Percentiles rank a stretch among this genome's conserved stretches.
Evolutionary conservation across 2,888 invertebrate species (phyloP).

Genomic region (Mesodorylaimus sp.): DNA sequence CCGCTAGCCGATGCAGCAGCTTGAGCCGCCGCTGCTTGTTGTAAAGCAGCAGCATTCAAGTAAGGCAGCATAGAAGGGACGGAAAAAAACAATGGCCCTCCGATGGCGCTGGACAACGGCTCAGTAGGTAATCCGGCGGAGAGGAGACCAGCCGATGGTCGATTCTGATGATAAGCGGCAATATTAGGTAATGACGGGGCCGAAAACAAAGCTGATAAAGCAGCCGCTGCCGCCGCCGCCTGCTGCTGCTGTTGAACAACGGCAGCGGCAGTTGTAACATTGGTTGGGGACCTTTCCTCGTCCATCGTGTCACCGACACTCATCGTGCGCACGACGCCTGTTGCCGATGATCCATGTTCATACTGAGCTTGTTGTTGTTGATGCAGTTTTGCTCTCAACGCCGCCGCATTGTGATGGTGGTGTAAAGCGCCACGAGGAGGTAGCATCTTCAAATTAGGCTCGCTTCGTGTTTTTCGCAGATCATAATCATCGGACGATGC

Average conservation of each 20-base stretch:
- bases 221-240: not conserved
- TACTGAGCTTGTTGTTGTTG: not conserved
- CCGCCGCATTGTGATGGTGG: not conserved
- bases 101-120: not conserved
- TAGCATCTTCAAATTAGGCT: constrained; percentile 29
- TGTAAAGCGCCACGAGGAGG: constrained; percentile 18
- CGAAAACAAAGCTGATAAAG: not conserved
- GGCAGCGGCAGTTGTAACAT: not conserved
- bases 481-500: constrained; percentile 2
- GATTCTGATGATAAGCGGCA: not conserved
- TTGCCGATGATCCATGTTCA: not conserved
- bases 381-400: not conserved
- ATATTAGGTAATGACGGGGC: not conserved
- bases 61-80: not conserved
- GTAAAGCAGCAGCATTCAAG: not conserved
- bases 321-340: not conserved
- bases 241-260: not conserved
- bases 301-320: not conserved
- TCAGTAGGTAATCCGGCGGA: constrained; percentile 1
- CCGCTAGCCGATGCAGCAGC: not conserved
- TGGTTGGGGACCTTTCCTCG: not conserved
- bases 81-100: not conserved
- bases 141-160: not conserved
- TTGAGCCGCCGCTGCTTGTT: too few relatives aligned
- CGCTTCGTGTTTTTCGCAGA: constrained; percentile 19